These are phyloP conservation scores for Lemur catta DNA, from an alignment of 2,797 vertebrate species.

Conservation along the genomic window DNA sequence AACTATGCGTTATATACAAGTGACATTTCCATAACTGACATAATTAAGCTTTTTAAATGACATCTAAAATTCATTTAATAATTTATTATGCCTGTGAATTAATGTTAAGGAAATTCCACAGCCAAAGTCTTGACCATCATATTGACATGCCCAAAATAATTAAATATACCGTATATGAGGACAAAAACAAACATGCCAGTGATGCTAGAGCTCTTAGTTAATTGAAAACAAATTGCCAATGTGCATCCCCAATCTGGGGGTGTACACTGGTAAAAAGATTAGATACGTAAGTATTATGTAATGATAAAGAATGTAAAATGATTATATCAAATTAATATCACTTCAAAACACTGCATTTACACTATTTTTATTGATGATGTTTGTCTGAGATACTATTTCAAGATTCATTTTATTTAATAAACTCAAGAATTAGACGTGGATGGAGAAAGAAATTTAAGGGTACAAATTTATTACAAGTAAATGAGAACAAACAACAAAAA, in stretches of 20 bases:
- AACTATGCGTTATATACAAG: background rate
- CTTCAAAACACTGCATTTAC: background rate
- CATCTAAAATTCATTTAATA: background rate
- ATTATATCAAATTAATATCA: background rate
- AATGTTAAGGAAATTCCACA: background rate
- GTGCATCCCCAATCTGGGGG: fast-evolving
- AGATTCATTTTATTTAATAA: background rate
- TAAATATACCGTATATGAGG: background rate
- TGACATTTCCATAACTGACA: background rate
- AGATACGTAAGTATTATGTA: background rate
- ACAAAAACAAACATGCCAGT: background rate
- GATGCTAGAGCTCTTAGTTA: background rate
- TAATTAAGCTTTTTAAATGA: constrained; percentile 9
- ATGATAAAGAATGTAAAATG: background rate
- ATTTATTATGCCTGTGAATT: background rate
- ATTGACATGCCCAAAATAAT: background rate
- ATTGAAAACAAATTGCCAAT: background rate
- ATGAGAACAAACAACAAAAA: background rate
- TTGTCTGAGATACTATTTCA: background rate
- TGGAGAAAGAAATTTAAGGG: background rate
- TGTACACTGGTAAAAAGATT: background rate
- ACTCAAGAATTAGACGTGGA: background rate
- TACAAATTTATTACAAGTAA: background rate
- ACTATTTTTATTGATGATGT: background rate
- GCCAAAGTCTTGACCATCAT: background rate